These are phyloP conservation scores for Cataglyphis livida DNA, from an alignment of 2,888 invertebrate genomes.

Conservation along the genomic window DNA sequence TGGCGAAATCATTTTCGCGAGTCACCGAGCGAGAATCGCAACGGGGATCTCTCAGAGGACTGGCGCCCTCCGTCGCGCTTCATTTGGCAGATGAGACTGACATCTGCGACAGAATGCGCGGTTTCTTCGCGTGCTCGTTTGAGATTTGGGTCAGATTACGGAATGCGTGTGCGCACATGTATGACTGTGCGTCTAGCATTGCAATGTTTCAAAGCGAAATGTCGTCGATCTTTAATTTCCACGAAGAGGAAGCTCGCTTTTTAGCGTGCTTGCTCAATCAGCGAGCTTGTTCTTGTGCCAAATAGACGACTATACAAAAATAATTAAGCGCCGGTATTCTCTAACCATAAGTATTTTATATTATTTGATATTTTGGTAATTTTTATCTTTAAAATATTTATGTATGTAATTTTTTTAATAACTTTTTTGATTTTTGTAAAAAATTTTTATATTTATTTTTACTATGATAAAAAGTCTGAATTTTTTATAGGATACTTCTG, in stretches of 20 bases:
- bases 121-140: slow-evolving; percentile 59
- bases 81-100: slow-evolving; percentile 79
- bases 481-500: background rate
- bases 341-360: background rate
- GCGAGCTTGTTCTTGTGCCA: background rate
- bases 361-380: slow-evolving; percentile 2
- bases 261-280: slow-evolving; percentile 18
- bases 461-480: background rate
- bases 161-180: slow-evolving; percentile 50
- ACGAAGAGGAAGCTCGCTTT: slow-evolving; percentile 44
- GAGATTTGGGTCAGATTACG: slow-evolving; percentile 82
- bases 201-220: slow-evolving; percentile 61
- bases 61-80: slow-evolving; percentile 69
- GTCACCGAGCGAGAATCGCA: slow-evolving; percentile 53
- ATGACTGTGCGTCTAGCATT: slow-evolving; percentile 36
- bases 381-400: background rate
- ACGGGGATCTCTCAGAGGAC: slow-evolving; percentile 53
- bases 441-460: background rate
- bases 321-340: slow-evolving; percentile 12
- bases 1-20: slow-evolving; percentile 58
- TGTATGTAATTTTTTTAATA: background rate
- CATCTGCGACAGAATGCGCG: slow-evolving; percentile 75
- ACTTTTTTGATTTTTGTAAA: background rate
- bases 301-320: slow-evolving; percentile 1
- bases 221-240: slow-evolving; percentile 48